Evolutionary conservation across 2,888 invertebrate genomes (phyloP).

Genomic region (Cheilosia scutellata): DNA sequence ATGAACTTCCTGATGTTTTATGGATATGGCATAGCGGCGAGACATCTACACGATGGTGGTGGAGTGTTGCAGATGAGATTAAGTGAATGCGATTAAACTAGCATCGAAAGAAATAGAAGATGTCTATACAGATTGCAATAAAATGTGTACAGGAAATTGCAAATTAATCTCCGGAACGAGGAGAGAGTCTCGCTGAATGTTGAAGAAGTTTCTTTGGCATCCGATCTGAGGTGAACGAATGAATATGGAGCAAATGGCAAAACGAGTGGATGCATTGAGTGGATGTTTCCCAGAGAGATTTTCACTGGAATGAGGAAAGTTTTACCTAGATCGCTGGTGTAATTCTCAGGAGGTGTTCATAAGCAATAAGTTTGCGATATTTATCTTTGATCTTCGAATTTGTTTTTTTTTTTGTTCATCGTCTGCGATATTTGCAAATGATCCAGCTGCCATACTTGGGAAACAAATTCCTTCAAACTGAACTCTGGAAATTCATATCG

Average conservation of each 20-base stretch:
- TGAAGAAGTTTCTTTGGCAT: slow-evolving; percentile 14
- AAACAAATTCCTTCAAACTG: too few relatives aligned
- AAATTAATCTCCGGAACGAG: slow-evolving; percentile 42
- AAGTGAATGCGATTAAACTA: slow-evolving; percentile 37
- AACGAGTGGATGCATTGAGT: not conserved
- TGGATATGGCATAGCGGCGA: slow-evolving; percentile 22
- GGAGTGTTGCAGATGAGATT: slow-evolving; percentile 27
- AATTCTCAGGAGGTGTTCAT: too few relatives aligned
- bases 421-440: too few relatives aligned
- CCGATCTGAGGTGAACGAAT: slow-evolving; percentile 32
- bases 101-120: slow-evolving; percentile 30
- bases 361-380: too few relatives aligned
- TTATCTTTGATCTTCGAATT: too few relatives aligned
- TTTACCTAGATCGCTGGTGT: too few relatives aligned
- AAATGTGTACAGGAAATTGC: slow-evolving; percentile 54
- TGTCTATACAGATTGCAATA: not conserved
- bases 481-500: too few relatives aligned
- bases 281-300: not conserved
- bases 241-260: slow-evolving; percentile 17
- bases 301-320: not conserved
- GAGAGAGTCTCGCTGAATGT: slow-evolving; percentile 20
- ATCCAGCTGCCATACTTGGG: too few relatives aligned
- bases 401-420: too few relatives aligned
- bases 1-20: slow-evolving; percentile 54
- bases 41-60: not conserved